A percentile compares a stretch with the other conserved stretches of the same genome.
Conservation (phyloP, 53 echinoderm and acorn worm species). For the Holothuria leucospilota region DNA sequence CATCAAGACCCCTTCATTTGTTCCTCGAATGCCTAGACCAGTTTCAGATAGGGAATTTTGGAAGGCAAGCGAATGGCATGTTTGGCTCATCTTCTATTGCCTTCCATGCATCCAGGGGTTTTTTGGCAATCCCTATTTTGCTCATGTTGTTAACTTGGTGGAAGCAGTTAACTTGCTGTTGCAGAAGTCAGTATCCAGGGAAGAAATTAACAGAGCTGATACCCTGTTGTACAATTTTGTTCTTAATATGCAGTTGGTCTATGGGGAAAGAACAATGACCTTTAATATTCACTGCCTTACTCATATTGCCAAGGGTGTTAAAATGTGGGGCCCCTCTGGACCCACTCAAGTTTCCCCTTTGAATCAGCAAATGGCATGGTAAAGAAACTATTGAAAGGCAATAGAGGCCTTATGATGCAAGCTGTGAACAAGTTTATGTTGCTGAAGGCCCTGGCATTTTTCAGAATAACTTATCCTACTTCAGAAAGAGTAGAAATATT, state of each 20-base stretch:
- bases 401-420: too few species aligned
- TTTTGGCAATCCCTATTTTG: background rate
- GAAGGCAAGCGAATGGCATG: slow-evolving; percentile 55
- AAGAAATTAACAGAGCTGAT: slow-evolving; percentile 39
- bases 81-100: slow-evolving; percentile 36
- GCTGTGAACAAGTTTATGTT: too few species aligned
- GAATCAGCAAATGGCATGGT: too few species aligned
- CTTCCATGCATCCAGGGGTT: slow-evolving; percentile 66
- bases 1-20: slow-evolving; percentile 33
- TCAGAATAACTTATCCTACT: too few species aligned
- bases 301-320: slow-evolving; percentile 47
- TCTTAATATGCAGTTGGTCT: slow-evolving; percentile 49
- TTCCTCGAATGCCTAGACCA: slow-evolving; percentile 44
- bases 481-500: too few species aligned
- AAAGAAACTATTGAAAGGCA: too few species aligned
- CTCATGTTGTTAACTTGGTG: background rate
- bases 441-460: too few species aligned
- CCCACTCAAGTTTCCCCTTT: slow-evolving; percentile 69
- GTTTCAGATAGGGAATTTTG: slow-evolving; percentile 51
- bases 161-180: background rate
- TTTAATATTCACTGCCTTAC: slow-evolving; percentile 64
- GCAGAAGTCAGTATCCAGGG: background rate
- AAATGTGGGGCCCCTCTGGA: slow-evolving; percentile 68
- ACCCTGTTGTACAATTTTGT: slow-evolving; percentile 61
- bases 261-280: slow-evolving; percentile 57